Base-by-base conservation (phyloP, 2,888 invertebrate species). In the Synergus umbraculus region DNA sequence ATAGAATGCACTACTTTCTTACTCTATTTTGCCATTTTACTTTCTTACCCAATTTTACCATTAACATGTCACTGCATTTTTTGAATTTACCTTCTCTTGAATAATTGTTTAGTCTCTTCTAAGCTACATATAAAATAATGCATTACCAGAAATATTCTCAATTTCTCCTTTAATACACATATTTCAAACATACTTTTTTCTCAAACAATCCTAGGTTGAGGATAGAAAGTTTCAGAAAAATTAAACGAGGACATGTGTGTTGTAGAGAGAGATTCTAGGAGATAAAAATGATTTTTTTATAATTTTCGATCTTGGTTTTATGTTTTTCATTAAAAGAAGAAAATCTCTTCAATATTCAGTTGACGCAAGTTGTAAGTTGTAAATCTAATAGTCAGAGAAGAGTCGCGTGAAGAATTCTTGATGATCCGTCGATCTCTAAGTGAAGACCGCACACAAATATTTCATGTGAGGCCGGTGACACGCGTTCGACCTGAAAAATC, bases 401-500 rank as follows among this genome's bases (percentile, higher is more conserved):
- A 15, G 63, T 60, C 78, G 65, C 77, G 79, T 78, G 18, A 81
- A 63, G 80, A 85, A 87, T 86, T 78, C 73, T 65, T 65, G 82
- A 82, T 79, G 67, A 77, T 76, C n/a, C 64, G 46, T 29, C 44
- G 73, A 76, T 76, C 67, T 63, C 58, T 73, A 54, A 5, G 54
- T 9, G n/a, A 41, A n/a, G 54, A 54, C 63, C 29, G 7, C 29
- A 54, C n/a, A 73, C n/a, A 46, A 49, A 73, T 58, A 73, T 73
- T 58, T 58, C 54, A 49, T 54, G 15, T 37, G 54, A 29, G 54
- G 54, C 46, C 67, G 9, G 18, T 15, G 83, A 83, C 82, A 83
- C 83, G 81, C 82, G 82, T 66, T 64, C 82, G 85, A 81, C 85
- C 84, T 84, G 81, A 88, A 86, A 86, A 85, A 85, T 86, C 83